Conservation (phyloP, 2,797 vertebrate genomes). For the Phaenicophaeus curvirostris region DNA sequence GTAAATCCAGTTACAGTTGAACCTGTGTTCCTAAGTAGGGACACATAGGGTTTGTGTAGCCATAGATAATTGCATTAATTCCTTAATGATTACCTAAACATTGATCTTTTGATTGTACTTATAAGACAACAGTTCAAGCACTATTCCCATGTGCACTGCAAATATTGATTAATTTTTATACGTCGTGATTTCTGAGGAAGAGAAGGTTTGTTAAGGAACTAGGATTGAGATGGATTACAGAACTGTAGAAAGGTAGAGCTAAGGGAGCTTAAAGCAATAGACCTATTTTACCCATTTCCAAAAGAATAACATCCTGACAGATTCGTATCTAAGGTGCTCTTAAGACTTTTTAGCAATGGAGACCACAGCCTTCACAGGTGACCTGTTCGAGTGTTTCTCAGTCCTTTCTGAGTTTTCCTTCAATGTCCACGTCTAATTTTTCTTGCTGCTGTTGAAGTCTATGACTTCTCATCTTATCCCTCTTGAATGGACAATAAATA, state of each 20-base stretch:
- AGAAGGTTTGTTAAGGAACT: neutral
- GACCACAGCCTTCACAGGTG: neutral
- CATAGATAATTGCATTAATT: neutral
- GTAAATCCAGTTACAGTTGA: neutral
- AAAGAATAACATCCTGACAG: neutral
- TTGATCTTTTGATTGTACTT: neutral
- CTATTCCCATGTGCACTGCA: neutral
- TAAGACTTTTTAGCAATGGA: neutral
- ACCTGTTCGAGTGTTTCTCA: neutral
- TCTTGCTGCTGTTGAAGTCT: neutral
- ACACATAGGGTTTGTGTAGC: neutral
- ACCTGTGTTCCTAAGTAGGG: neutral
- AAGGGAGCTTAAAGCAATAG: neutral
- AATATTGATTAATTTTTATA: neutral
- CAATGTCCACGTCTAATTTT: neutral
- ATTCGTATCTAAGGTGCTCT: neutral
- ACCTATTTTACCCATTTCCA: neutral
- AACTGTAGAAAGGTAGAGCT: neutral
- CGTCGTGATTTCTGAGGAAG: neutral
- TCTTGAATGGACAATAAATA: neutral
- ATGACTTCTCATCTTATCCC: neutral
- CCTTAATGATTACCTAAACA: neutral
- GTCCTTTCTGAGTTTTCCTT: neutral
- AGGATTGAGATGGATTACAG: neutral
- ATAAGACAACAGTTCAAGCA: neutral